Evolutionary conservation across 2,113 vertebrate genomes (phyloP).

Genomic region (Chamaetylas fuelleborni): DNA sequence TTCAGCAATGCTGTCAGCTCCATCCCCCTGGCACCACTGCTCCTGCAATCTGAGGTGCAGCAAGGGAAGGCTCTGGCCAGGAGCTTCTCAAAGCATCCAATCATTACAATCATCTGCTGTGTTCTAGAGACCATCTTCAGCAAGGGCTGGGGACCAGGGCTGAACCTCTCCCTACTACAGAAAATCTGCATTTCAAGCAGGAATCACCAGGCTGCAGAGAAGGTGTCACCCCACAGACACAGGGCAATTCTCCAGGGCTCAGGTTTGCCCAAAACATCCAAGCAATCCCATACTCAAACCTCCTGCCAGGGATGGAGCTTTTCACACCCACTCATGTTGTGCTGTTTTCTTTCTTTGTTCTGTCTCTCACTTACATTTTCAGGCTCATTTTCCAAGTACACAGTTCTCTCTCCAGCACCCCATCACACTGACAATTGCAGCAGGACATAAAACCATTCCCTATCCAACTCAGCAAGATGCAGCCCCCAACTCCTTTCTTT

Average conservation of each 20-base stretch:
- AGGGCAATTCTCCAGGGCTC: rapidly evolving
- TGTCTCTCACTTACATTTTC: background rate
- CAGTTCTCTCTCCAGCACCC: background rate
- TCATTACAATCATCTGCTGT: background rate
- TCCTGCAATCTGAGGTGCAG: rapidly evolving
- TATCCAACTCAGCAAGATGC: background rate
- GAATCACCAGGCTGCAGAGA: background rate
- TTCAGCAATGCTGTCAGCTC: background rate
- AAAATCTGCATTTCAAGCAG: background rate
- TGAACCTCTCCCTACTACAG: background rate
- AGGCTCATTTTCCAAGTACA: background rate
- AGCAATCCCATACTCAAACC: background rate
- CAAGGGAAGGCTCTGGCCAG: background rate
- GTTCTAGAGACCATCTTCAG: background rate
- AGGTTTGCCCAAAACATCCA: background rate
- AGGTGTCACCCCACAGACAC: background rate
- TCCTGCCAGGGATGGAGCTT: background rate
- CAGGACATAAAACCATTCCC: background rate
- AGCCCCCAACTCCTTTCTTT: background rate
- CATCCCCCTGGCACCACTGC: rapidly evolving
- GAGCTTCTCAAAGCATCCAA: background rate
- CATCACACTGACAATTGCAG: background rate
- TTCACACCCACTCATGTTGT: background rate
- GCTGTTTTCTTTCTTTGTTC: background rate
- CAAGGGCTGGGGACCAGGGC: background rate